Evolutionary conservation across 2,113 vertebrate genomes (phyloP).

Genomic region (Rhea pennata): DNA sequence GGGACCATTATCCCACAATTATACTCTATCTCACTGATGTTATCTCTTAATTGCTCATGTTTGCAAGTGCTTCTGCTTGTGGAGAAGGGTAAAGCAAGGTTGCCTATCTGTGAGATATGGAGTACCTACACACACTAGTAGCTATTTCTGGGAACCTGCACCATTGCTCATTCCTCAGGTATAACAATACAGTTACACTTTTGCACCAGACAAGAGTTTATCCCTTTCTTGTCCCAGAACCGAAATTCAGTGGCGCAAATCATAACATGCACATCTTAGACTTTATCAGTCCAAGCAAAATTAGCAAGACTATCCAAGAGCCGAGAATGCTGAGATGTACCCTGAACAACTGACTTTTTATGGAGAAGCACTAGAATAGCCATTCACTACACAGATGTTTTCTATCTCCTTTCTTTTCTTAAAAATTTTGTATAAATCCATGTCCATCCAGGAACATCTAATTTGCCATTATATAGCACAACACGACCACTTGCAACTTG

Average conservation of each 20-base stretch:
- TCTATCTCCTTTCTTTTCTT: neutral
- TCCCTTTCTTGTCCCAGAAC: neutral
- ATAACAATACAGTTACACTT: neutral
- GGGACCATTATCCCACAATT: conserved; percentile 45
- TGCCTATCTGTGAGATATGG: neutral
- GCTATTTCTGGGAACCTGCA: neutral
- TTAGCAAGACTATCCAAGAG: neutral
- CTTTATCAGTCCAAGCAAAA: neutral
- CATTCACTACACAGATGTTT: neutral
- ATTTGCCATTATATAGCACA: neutral
- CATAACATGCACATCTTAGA: neutral
- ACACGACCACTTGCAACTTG: neutral
- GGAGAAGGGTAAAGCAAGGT: conserved; percentile 17
- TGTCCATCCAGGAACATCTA: conserved; percentile 2
- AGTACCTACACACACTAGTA: neutral
- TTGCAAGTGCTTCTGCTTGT: conserved; percentile 12
- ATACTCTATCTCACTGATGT: neutral
- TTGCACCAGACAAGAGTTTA: neutral
- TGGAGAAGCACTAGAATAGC: neutral
- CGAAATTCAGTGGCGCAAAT: neutral
- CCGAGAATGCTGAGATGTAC: neutral
- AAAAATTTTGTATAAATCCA: neutral
- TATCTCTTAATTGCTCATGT: conserved; percentile 49
- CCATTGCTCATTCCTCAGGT: neutral
- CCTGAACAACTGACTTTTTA: neutral